These are phyloP conservation scores for Buphagus erythrorhynchus DNA, from an alignment of 2,797 vertebrate genomes.

Conservation along the genomic window DNA sequence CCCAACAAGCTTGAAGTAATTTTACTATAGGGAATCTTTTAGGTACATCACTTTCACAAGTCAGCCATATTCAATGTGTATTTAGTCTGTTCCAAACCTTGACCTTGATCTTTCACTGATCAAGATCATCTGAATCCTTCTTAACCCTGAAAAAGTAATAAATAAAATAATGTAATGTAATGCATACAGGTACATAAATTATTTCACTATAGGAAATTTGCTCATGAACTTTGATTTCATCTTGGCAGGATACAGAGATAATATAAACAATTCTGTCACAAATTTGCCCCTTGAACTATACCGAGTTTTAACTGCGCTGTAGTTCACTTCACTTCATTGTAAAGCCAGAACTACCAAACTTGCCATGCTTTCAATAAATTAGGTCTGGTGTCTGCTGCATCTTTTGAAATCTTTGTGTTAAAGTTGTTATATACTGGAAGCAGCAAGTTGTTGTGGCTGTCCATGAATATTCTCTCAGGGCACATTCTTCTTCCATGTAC, in stretches of 20 bases:
- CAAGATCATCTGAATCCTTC: not conserved
- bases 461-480: not conserved
- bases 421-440: not conserved
- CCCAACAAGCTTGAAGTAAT: not conserved
- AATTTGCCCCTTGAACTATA: not conserved
- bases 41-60: not conserved
- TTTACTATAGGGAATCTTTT: not conserved
- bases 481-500: not conserved
- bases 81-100: not conserved
- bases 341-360: not conserved
- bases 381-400: fast-evolving
- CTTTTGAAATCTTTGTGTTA: not conserved
- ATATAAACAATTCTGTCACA: not conserved
- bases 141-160: not conserved
- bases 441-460: not conserved
- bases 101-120: not conserved
- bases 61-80: not conserved
- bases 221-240: not conserved
- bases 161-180: not conserved
- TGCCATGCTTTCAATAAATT: not conserved
- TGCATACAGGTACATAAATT: not conserved
- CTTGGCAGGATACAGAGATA: not conserved
- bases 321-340: not conserved
- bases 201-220: not conserved
- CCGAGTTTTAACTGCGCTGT: not conserved